A percentile compares a stretch with the other conserved stretches of the same genome.
phyloP scores from a whole-genome alignment of 1,140 invertebrate genomes.

The Saccostrea echinata region DNA sequence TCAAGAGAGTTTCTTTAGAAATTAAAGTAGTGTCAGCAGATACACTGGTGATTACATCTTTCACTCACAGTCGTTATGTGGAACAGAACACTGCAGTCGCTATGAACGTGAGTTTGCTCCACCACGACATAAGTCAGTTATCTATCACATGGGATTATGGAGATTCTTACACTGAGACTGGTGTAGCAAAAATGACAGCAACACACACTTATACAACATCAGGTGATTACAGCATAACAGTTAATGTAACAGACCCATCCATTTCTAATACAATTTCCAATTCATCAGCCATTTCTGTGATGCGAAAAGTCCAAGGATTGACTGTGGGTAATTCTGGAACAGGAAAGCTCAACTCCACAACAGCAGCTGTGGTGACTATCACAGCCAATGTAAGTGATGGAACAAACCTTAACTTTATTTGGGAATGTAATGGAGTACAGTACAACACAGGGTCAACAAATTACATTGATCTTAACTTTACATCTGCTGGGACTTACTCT shows the following conservation, averaged over 20 bases:
- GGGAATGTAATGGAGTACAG: conserved; percentile 30
- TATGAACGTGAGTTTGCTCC: conserved; percentile 45
- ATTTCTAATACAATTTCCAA: not conserved
- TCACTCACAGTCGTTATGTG: conserved; percentile 9
- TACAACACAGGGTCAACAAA: conserved; percentile 17
- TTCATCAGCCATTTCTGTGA: conserved; percentile 39
- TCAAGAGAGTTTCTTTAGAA: not conserved
- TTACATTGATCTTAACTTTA: conserved; percentile 44
- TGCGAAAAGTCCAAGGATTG: conserved; percentile 30
- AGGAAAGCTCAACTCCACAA: conserved; percentile 12
- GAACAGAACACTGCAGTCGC: not conserved
- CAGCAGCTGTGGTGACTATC: conserved; percentile 11
- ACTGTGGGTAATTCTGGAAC: conserved; percentile 30
- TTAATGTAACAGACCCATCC: conserved; percentile 26
- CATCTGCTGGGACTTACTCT: conserved; percentile 47
- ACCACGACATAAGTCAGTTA: conserved; percentile 32
- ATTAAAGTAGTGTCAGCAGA: conserved; percentile 44
- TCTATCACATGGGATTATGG: conserved; percentile 41
- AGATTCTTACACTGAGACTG: not conserved
- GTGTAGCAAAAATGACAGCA: not conserved
- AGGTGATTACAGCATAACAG: conserved; percentile 45
- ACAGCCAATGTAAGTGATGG: conserved; percentile 48
- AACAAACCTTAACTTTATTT: conserved; percentile 49
- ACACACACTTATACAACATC: conserved; percentile 48
- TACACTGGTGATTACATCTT: conserved; percentile 32